Percentiles rank a stretch among this genome's conserved stretches.
phyloP scores from a whole-genome alignment of 2,113 vertebrate species.

The Marmota monax region DNA sequence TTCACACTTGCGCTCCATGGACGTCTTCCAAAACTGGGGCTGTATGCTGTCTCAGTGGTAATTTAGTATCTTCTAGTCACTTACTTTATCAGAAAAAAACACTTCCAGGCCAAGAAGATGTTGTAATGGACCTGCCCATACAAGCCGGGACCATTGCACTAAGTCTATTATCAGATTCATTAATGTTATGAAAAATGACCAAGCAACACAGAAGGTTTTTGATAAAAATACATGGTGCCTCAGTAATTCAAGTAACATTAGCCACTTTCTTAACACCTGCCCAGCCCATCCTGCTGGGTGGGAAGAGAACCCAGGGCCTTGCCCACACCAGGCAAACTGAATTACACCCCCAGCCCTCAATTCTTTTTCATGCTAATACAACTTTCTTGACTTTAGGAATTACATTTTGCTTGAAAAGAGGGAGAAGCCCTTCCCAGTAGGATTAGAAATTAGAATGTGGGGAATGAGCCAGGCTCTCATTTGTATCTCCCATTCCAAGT shows the following conservation, averaged over 20 bases:
- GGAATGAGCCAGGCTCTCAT: neutral
- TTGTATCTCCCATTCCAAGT: neutral
- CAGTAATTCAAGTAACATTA: neutral
- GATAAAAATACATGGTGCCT: neutral
- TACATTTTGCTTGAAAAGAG: neutral
- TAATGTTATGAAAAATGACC: neutral
- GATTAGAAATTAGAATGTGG: neutral
- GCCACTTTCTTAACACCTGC: neutral
- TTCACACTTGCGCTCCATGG: neutral
- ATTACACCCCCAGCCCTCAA: neutral
- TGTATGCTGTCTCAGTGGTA: neutral
- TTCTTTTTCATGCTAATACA: neutral
- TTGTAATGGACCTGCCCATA: neutral
- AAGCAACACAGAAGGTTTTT: neutral
- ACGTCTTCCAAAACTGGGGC: neutral
- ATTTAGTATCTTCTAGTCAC: conserved; percentile 41
- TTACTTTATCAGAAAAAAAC: conserved; percentile 28
- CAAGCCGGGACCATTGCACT: neutral
- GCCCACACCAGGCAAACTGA: neutral
- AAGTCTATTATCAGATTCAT: neutral
- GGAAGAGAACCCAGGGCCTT: neutral
- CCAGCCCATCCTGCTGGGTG: no score
- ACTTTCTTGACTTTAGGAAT: conserved; percentile 14
- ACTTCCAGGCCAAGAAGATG: conserved; percentile 28
- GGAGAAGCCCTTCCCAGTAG: conserved; percentile 2